These are phyloP conservation scores for Eidolon helvum DNA, from an alignment of 2,113 vertebrate genomes.

Conservation along the genomic window DNA sequence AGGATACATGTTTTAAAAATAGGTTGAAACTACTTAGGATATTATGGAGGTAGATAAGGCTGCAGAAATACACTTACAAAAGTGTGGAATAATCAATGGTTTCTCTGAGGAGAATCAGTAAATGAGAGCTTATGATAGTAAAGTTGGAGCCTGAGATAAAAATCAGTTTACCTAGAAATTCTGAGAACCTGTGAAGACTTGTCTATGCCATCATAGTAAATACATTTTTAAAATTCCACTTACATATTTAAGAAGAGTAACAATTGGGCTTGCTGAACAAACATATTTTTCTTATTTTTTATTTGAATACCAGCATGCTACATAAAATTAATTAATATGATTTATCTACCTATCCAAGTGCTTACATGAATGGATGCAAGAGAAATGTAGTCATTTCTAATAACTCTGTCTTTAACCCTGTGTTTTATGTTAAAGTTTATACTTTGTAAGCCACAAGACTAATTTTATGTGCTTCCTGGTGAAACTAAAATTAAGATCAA, in stretches of 20 bases:
- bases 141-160: background rate
- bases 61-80: background rate
- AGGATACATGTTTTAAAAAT: background rate
- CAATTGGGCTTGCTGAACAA: background rate
- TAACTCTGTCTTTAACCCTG: background rate
- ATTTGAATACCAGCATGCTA: background rate
- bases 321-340: background rate
- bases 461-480: background rate
- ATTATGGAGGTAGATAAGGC: background rate
- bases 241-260: background rate
- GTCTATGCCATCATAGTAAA: background rate
- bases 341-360: background rate
- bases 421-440: background rate
- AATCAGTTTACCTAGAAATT: background rate
- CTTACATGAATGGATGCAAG: background rate
- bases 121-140: background rate
- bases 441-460: background rate
- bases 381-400: background rate
- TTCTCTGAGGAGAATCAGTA: background rate
- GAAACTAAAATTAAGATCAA: background rate
- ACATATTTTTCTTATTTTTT: background rate
- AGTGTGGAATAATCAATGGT: background rate
- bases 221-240: background rate
- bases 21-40: background rate
- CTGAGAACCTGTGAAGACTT: background rate